A percentile compares a stretch with the other conserved stretches of the same genome.
Evolutionary conservation across 64 coral and sea anemone species (phyloP).

Genomic region (Catalaphyllia jardinei): DNA sequence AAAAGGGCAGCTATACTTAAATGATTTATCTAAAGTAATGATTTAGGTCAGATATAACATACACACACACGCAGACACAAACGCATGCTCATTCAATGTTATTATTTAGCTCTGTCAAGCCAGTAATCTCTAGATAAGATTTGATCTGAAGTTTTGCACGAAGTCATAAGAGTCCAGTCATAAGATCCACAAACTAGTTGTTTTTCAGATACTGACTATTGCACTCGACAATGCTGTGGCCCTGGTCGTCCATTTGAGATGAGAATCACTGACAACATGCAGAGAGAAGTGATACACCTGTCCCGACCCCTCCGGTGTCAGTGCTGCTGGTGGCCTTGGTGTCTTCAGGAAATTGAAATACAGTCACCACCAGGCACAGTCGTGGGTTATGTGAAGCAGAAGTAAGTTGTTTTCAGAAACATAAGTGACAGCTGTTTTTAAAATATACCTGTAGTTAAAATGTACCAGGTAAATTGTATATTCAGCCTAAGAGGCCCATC

Average conservation of each 20-base stretch:
- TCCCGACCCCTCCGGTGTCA: constrained; percentile 84
- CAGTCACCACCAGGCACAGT: constrained; percentile 85
- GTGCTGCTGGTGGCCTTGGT: constrained; percentile 79
- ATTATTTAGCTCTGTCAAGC: too few species aligned
- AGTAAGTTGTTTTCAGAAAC: constrained; percentile 32
- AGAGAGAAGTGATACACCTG: constrained; percentile 88
- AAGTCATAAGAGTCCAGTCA: neutral
- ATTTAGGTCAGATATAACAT: too few species aligned
- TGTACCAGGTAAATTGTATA: too few species aligned
- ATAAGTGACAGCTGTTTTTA: too few species aligned
- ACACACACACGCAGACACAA: too few species aligned
- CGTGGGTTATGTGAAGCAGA: constrained; percentile 79
- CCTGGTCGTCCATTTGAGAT: constrained; percentile 93
- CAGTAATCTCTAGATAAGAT: too few species aligned
- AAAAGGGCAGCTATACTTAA: too few species aligned
- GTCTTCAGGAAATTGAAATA: constrained; percentile 83
- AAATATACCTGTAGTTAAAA: too few species aligned
- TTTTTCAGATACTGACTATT: constrained; percentile 81
- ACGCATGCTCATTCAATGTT: too few species aligned
- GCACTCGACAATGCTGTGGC: constrained; percentile 87
- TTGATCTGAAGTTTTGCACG: neutral
- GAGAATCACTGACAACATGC: constrained; percentile 73
- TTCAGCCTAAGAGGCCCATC: too few species aligned
- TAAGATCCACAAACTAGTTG: neutral
- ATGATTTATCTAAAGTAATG: too few species aligned